Evolutionary conservation across 2,797 vertebrate species (phyloP), one percentile per base, ranked within the genome.

Genomic region (Heteromormyrus szaboi): DNA sequence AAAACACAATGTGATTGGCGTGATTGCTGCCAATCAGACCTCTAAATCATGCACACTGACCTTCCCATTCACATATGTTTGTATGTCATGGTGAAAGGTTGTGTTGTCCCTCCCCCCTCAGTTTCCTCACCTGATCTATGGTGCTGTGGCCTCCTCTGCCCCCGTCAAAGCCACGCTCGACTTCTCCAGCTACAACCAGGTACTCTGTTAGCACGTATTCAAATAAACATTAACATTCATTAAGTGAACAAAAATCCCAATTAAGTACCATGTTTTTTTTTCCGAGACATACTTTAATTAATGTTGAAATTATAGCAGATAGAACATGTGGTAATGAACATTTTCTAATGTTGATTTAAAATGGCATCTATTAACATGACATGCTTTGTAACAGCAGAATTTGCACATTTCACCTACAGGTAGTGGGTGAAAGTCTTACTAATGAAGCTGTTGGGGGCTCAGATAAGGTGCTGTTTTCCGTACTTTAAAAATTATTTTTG

Each of bases 61-160:
- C 37, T 46, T n/a, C 19, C 7, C 2, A 25, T 37, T 62, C 6
- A n/a, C 25, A 17, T 72, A 37, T 72, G 2, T 5, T 53, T 81
- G 84, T 86, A 72, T 14, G 29, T 37, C 33, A 72, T 5, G 14
- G 12, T 37, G 29, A 72, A 17, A 17, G 33, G 65, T 17, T 50
- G 19, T 72, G 14, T 29, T 7, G 89, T 87, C 22, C 91, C 7
- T 1, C 17, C n/a, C 41, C 81, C 7, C n/a, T 2, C 90, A 98
- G 97, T 97, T 96, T 90, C 97, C 97, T 12, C 96, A 97, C 89
- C 94, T 98, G 65, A 91, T 97, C 37, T 97, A 93, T 2, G 97
- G 95, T 0, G 96, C 97, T 0, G 95, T 98, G 44, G 96, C 97
- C 8, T 98, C 97, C 0, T 98, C 97, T 0, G 97, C 97, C 46